phyloP scores from a whole-genome alignment of 2,888 invertebrate genomes.

The Rapana venosa region DNA sequence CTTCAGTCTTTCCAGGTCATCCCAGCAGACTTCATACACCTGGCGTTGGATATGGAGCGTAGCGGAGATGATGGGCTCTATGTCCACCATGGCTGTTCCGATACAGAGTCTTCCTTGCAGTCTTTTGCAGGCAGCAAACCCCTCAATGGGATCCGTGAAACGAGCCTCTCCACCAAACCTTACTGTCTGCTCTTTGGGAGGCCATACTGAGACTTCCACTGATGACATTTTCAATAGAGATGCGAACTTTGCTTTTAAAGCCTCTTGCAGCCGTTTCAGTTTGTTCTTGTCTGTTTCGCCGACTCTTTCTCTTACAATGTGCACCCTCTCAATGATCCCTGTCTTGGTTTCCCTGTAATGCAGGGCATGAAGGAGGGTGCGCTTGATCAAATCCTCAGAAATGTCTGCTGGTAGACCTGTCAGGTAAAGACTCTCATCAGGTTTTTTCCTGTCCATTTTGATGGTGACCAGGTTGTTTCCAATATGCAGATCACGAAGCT shows the following conservation, averaged over 20 bases:
- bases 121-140: slow-evolving; percentile 33
- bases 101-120: neutral
- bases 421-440: slow-evolving; percentile 23
- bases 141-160: slow-evolving; percentile 46
- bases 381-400: slow-evolving; percentile 17
- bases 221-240: neutral
- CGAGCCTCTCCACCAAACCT: slow-evolving; percentile 22
- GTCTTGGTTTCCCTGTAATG: neutral
- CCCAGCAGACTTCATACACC: neutral
- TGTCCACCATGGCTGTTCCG: slow-evolving; percentile 43
- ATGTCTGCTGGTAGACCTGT: neutral
- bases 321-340: neutral
- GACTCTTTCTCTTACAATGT: neutral
- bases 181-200: neutral
- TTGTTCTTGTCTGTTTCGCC: slow-evolving; percentile 14
- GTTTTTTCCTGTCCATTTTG: neutral
- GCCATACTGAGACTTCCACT: slow-evolving; percentile 11
- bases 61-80: slow-evolving; percentile 24
- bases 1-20: slow-evolving; percentile 6
- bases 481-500: neutral
- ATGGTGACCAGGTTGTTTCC: slow-evolving; percentile 6
- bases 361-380: slow-evolving; percentile 24
- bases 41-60: neutral
- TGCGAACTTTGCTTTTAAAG: neutral
- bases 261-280: neutral